Conservation (phyloP, 2,797 vertebrate genomes). For the Tarsius wallacei region DNA sequence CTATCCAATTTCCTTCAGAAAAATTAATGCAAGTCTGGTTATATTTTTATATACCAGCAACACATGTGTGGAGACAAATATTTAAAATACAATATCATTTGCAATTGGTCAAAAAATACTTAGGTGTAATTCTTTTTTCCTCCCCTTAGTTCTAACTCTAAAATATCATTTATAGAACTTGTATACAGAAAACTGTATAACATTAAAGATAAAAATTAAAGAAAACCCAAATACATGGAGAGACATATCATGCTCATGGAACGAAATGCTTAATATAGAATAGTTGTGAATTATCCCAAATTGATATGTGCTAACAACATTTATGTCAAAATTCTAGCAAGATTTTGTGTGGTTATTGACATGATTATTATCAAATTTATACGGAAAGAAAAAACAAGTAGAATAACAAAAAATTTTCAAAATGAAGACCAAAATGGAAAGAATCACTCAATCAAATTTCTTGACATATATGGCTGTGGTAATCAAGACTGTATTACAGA, state of each 20-base stretch:
- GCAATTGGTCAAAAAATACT: neutral
- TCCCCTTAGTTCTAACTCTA: too few relatives aligned
- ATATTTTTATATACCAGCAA: neutral
- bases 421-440: neutral
- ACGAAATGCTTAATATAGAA: neutral
- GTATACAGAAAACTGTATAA: neutral
- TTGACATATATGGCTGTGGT: neutral
- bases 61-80: too few relatives aligned
- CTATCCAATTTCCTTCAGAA: neutral
- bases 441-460: neutral
- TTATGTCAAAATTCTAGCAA: neutral
- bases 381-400: neutral
- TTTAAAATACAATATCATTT: neutral
- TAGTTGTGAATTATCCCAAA: neutral
- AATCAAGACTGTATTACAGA: neutral
- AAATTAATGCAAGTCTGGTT: neutral
- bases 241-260: neutral
- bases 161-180: neutral
- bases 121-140: too few relatives aligned
- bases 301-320: neutral
- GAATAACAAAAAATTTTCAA: neutral
- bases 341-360: neutral
- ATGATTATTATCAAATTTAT: neutral
- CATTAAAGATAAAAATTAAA: neutral
- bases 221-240: neutral